Evolutionary conservation across 2,113 vertebrate genomes (phyloP), one percentile per base, ranked within the genome.

Genomic region (Coryphaenoides rupestris): DNA sequence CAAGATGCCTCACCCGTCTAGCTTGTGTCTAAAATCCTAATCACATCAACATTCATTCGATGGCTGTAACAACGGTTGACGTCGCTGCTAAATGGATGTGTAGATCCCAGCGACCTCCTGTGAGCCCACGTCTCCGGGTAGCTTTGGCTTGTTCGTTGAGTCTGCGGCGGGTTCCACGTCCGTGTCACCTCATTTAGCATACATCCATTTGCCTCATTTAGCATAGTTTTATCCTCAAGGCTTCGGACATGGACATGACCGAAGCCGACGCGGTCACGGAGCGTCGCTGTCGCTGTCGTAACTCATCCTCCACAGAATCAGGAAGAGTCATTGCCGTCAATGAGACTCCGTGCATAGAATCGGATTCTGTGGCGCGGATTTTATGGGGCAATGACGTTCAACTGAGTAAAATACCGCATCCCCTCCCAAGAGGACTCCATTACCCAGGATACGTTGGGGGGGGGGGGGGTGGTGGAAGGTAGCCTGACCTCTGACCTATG

Each of bases 401-500:
- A 40, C 9, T 12, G 13, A 40, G 33, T 40, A 40, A 6, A 63
- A 21, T 40, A 15, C 55, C 53, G 21, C 52, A 28, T 67, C 60
- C 64, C 58, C 63, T 65, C 64, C 65, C 55, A 45, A 71, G 59
- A 75, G 64, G 33, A 40, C 70, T 81, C 46, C 70, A 58, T 63
- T 72, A 77, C 62, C 72, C 68, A 82, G 66, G 69, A 68, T 72
- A 66, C 68, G 68, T 52, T 71, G 50, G 67, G 59, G 55, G 55
- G n/a, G n/a, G n/a, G n/a, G n/a, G n/a, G n/a, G n/a, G n/a, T n/a
- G n/a, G n/a, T n/a, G n/a, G 26, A 69, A 58, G 66, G 53, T 50
- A 63, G 66, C 19, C 62, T 65, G 69, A 79, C 68, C 70, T 78
- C 72, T 72, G 65, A 74, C 46, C 63, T 56, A n/a, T 69, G 57